These are phyloP conservation scores for Varecia variegata DNA, from an alignment of 2,797 vertebrate genomes.

Conservation along the genomic window DNA sequence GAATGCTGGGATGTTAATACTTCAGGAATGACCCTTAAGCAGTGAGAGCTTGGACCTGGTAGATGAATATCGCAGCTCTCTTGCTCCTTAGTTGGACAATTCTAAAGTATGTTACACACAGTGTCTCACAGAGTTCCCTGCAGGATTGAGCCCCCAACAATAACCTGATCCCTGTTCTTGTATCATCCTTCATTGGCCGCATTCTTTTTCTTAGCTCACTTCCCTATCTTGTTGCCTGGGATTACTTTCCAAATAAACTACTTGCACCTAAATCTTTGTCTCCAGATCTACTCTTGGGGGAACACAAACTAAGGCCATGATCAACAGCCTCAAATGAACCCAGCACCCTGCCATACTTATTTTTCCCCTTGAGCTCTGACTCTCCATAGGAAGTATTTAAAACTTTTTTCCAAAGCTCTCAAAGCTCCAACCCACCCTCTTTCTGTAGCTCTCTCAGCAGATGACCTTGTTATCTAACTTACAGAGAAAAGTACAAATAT, in stretches of 20 bases:
- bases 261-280: neutral
- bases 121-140: neutral
- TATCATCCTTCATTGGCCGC: neutral
- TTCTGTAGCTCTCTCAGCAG: neutral
- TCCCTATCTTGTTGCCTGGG: neutral
- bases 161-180: neutral
- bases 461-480: neutral
- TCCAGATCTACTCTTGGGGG: neutral
- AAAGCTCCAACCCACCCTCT: neutral
- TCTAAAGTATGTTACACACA: neutral
- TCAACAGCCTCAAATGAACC: neutral
- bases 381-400: neutral
- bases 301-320: neutral
- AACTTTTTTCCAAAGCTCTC: neutral
- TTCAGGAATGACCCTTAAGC: neutral
- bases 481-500: neutral
- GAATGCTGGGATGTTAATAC: neutral
- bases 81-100: neutral
- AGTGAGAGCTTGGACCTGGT: neutral
- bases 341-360: neutral
- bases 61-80: neutral
- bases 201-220: neutral
- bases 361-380: neutral
- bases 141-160: neutral
- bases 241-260: slow-evolving; percentile 13